phyloP scores from a whole-genome alignment of 2,797 vertebrate genomes.

The Hippopotamyrus pictus region DNA sequence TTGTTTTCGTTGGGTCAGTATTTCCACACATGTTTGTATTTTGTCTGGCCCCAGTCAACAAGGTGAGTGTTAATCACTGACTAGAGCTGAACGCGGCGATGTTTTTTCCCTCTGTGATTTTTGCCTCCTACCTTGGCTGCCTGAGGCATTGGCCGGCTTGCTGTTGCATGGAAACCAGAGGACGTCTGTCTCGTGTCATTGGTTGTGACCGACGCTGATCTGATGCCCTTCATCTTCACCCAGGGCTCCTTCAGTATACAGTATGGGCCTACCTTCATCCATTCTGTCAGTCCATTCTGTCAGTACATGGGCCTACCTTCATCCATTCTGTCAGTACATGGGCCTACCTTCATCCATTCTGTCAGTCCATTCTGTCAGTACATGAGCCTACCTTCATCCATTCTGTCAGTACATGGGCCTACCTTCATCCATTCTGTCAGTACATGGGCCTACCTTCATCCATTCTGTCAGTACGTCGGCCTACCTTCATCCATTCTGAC shows the following conservation, averaged over 20 bases:
- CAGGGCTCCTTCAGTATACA: background rate
- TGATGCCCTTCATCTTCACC: background rate
- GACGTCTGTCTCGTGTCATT: background rate
- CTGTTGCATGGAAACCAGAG: background rate
- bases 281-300: background rate
- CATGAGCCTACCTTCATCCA: no score
- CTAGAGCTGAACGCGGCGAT: background rate
- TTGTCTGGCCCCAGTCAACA: conserved; percentile 18
- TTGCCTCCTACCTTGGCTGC: conserved; percentile 3
- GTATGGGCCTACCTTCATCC: background rate
- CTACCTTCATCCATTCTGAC: background rate
- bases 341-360: background rate
- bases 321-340: background rate
- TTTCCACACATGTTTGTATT: conserved; percentile 24
- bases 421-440: no score
- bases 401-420: no score
- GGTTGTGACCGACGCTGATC: background rate
- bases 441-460: no score
- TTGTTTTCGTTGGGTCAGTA: conserved; percentile 22
- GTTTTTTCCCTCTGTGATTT: conserved; percentile 18
- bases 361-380: background rate
- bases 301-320: background rate
- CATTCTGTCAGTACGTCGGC: no score
- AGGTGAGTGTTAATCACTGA: conserved; percentile 18
- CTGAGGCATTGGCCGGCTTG: background rate